phyloP scores from a whole-genome alignment of 2,888 invertebrate species.

The Caenorhabditis panamensis region DNA sequence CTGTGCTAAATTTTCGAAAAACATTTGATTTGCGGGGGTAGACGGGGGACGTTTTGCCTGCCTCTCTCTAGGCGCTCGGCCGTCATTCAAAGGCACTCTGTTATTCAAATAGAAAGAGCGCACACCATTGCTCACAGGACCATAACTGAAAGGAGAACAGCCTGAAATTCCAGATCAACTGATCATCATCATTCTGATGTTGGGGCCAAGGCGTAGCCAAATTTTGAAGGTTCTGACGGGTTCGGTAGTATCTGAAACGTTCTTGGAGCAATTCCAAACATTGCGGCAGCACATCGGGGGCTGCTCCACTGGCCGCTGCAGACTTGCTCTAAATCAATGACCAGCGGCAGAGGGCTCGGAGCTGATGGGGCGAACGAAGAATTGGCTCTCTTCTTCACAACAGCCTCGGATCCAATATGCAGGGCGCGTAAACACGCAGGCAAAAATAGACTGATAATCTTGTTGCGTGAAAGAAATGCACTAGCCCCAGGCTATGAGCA shows the following conservation, averaged over 20 bases:
- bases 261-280: constrained; percentile 35
- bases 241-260: not conserved
- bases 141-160: constrained; percentile 1
- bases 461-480: constrained; percentile 15
- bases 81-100: constrained; percentile 59
- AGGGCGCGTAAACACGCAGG: constrained; percentile 45
- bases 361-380: constrained; percentile 62
- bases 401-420: constrained; percentile 47
- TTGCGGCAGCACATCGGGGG: constrained; percentile 51
- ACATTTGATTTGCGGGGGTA: constrained; percentile 32
- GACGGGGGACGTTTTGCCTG: constrained; percentile 30
- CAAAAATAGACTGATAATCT: constrained; percentile 40
- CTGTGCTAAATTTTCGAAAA: constrained; percentile 17
- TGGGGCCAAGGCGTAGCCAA: not conserved
- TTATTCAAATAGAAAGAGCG: constrained; percentile 65
- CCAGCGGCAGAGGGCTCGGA: constrained; percentile 61
- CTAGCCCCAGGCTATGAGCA: constrained; percentile 5
- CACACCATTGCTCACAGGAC: constrained; percentile 40
- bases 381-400: constrained; percentile 51
- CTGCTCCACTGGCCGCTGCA: constrained; percentile 34
- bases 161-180: not conserved
- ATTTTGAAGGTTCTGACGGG: not conserved
- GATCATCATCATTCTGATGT: no score
- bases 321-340: constrained; percentile 66
- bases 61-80: constrained; percentile 47